Conservation (phyloP, 2,888 invertebrate genomes). For the Heliothis peltigera region DNA sequence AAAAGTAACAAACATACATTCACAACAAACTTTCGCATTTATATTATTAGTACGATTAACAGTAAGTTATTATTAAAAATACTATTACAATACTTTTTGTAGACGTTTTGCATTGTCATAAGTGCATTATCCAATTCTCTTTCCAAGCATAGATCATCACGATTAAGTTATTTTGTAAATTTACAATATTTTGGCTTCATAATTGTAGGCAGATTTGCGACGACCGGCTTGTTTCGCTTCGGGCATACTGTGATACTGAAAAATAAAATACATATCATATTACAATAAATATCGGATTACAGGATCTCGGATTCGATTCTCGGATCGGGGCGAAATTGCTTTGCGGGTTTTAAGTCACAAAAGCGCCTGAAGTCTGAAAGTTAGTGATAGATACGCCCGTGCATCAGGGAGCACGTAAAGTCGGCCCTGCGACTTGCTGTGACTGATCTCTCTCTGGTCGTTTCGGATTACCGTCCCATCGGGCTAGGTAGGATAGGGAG, state of each 20-base stretch:
- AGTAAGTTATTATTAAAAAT: conserved; percentile 64
- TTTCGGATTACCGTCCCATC: too few relatives aligned
- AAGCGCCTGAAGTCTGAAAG: too few relatives aligned
- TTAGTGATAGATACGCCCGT: too few relatives aligned
- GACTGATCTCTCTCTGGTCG: too few relatives aligned
- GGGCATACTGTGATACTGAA: conserved; percentile 93
- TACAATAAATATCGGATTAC: not conserved
- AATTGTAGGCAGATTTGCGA: conserved; percentile 90
- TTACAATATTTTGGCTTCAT: conserved; percentile 86
- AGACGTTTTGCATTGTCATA: conserved; percentile 67
- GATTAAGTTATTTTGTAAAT: conserved; percentile 64
- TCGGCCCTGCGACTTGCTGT: too few relatives aligned
- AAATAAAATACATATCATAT: conserved; percentile 58
- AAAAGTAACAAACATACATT: too few relatives aligned
- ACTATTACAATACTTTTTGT: conserved; percentile 71
- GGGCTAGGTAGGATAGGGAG: too few relatives aligned
- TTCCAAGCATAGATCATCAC: not conserved
- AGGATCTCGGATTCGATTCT: too few relatives aligned
- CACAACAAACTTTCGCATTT: too few relatives aligned
- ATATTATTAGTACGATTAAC: not conserved
- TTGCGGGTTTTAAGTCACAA: too few relatives aligned
- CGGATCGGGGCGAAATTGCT: too few relatives aligned
- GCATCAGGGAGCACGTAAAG: too few relatives aligned
- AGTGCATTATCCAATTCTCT: conserved; percentile 53
- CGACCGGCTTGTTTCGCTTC: conserved; percentile 91